These are phyloP conservation scores for Tichodroma muraria DNA, from an alignment of 2,113 vertebrate species.

Conservation along the genomic window DNA sequence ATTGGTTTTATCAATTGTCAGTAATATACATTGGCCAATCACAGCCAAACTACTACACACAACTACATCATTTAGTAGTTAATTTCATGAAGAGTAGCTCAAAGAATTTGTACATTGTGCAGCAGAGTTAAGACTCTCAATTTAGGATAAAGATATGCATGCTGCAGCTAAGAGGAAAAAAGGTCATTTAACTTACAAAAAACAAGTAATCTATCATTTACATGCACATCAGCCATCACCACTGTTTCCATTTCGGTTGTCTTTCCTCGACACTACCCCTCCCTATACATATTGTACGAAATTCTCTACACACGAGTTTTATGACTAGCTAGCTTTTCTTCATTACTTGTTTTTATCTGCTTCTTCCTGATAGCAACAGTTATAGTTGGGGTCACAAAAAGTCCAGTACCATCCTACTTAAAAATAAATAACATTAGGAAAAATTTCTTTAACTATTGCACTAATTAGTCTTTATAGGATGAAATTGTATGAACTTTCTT, in stretches of 20 bases:
- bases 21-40: too few species aligned
- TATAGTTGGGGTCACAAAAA: neutral
- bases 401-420: neutral
- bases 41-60: too few species aligned
- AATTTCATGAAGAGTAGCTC: neutral
- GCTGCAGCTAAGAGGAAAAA: neutral
- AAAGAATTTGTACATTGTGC: neutral
- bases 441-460: neutral
- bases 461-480: neutral
- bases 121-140: neutral
- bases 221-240: neutral
- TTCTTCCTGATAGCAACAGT: neutral
- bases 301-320: neutral
- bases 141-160: neutral
- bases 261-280: neutral
- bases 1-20: too few species aligned
- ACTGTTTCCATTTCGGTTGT: neutral
- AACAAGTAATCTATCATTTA: neutral
- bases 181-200: neutral
- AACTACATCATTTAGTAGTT: neutral
- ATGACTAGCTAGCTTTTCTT: neutral
- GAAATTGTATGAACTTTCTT: neutral
- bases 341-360: neutral
- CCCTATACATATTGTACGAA: neutral
- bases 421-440: neutral